Evolutionary conservation across 2,113 vertebrate species (phyloP).

Genomic region (Cryptoleucopteryx plumbea): DNA sequence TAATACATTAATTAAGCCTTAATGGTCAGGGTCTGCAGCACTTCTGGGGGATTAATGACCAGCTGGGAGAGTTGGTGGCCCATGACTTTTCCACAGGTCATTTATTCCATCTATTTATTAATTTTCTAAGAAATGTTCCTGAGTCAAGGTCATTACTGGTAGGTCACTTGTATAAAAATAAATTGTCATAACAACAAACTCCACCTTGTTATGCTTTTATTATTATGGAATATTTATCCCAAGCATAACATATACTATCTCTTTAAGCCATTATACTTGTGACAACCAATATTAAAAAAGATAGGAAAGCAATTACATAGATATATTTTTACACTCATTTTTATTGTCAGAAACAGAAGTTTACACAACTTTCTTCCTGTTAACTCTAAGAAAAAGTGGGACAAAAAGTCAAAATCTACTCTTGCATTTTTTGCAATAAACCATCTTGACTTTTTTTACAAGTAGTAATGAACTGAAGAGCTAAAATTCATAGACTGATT

Average conservation of each 20-base stretch:
- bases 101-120: constrained; percentile 11
- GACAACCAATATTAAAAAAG: not conserved
- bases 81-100: not conserved
- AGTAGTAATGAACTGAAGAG: not conserved
- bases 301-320: not conserved
- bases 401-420: not conserved
- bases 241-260: not conserved
- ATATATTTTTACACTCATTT: not conserved
- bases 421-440: not conserved
- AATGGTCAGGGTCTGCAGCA: not conserved
- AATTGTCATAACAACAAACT: not conserved
- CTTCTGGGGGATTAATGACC: constrained; percentile 11
- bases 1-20: constrained; percentile 13
- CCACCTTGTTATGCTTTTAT: not conserved
- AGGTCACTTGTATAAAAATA: not conserved
- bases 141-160: not conserved
- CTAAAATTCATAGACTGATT: not conserved
- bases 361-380: not conserved
- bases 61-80: not conserved
- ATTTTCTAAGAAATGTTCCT: not conserved
- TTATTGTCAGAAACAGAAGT: not conserved
- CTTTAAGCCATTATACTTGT: not conserved
- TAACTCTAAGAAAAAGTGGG: not conserved
- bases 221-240: not conserved
- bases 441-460: not conserved